A percentile compares a stretch with the other conserved stretches of the same genome.
phyloP scores from a whole-genome alignment of 2,113 vertebrate genomes.

The Excalfactoria chinensis region DNA sequence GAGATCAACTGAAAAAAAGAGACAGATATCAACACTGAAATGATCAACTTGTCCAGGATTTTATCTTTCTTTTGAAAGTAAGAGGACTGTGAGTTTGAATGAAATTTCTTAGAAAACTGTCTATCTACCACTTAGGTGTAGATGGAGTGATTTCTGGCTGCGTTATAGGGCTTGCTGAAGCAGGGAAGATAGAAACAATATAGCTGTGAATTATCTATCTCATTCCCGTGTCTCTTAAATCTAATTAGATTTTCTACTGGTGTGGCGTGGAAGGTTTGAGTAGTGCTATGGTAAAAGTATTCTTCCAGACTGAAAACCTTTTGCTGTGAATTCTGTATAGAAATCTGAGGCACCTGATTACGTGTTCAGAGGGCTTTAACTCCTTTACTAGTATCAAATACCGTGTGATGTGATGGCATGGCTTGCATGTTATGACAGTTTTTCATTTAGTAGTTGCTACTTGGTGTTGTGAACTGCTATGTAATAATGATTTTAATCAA shows the following conservation, averaged over 20 bases:
- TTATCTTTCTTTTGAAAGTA: not conserved
- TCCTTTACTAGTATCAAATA: not conserved
- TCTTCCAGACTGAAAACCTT: not conserved
- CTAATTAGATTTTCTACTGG: not conserved
- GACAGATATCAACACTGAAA: not conserved
- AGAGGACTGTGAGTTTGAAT: accelerated
- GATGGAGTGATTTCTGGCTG: not conserved
- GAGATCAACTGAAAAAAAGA: not conserved
- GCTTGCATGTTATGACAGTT: not conserved
- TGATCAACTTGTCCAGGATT: accelerated
- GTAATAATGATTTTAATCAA: not conserved
- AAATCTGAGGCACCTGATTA: not conserved
- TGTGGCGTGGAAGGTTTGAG: not conserved
- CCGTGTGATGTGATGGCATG: accelerated
- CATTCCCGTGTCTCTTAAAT: not conserved
- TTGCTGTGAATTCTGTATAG: not conserved
- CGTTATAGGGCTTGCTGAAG: not conserved
- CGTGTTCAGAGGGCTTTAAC: not conserved
- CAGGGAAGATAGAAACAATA: not conserved
- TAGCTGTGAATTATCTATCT: no score
- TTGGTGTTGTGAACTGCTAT: not conserved
- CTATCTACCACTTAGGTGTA: accelerated
- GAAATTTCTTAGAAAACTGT: not conserved
- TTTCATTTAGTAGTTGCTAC: not conserved
- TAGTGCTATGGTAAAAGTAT: not conserved